phyloP scores from a whole-genome alignment of 2,113 vertebrate species.

The Centropus bengalensis region DNA sequence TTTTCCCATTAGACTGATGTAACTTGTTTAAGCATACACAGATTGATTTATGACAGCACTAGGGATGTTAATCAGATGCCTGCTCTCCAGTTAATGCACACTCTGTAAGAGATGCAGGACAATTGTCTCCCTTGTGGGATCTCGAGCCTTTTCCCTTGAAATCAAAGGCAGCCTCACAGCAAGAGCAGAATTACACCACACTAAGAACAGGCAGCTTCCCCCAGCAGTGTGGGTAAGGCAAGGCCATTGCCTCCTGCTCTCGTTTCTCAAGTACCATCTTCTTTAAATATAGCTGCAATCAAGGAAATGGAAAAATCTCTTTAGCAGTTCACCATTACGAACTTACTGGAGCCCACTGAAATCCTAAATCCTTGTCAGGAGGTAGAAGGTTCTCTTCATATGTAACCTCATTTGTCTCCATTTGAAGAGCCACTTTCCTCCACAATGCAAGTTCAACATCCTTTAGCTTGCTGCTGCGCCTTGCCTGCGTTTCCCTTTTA shows the following conservation, averaged over 20 bases:
- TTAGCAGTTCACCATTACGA: background rate
- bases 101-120: background rate
- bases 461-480: background rate
- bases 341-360: background rate
- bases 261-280: conserved; percentile 5
- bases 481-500: background rate
- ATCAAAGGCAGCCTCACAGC: background rate
- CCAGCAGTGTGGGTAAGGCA: accelerated
- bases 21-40: conserved; percentile 43
- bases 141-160: background rate
- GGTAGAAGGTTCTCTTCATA: background rate
- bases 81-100: conserved; percentile 6
- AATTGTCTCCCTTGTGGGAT: background rate
- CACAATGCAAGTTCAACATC: background rate
- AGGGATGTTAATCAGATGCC: conserved; percentile 41
- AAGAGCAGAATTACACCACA: background rate
- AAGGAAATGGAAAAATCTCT: conserved; percentile 47
- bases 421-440: background rate
- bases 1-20: conserved; percentile 63
- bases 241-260: conserved; percentile 6
- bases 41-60: conserved; percentile 61
- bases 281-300: conserved; percentile 23
- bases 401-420: background rate
- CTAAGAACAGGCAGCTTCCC: background rate
- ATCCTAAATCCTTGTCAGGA: background rate